phyloP scores from a whole-genome alignment of 2,888 invertebrate genomes.

The Sabatieria punctata region DNA sequence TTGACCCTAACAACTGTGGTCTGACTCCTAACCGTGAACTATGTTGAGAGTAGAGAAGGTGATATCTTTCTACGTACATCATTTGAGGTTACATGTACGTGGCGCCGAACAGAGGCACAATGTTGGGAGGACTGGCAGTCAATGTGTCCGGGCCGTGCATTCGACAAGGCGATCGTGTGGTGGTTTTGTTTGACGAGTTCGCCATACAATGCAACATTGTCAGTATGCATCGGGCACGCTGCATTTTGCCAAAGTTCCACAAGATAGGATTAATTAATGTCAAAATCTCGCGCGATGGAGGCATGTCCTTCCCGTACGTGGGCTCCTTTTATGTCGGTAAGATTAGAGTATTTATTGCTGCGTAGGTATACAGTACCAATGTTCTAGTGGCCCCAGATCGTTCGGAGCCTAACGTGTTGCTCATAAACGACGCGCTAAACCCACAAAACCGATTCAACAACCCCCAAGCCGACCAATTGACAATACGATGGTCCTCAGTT shows the following conservation, averaged over 20 bases:
- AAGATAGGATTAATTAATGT: conserved; percentile 14
- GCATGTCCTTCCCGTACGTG: conserved; percentile 19
- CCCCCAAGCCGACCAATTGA: conserved; percentile 14
- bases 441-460: conserved; percentile 15
- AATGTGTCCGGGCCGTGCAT: conserved; percentile 92
- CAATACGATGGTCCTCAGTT: conserved; percentile 14
- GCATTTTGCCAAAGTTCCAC: conserved; percentile 13
- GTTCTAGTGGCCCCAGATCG: conserved; percentile 15
- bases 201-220: too few relatives aligned
- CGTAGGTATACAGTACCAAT: background rate
- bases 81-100: too few relatives aligned
- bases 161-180: conserved; percentile 51
- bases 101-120: conserved; percentile 36
- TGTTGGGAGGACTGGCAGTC: conserved; percentile 87
- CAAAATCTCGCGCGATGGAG: conserved; percentile 18
- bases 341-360: background rate
- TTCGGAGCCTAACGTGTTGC: conserved; percentile 14
- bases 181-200: too few relatives aligned
- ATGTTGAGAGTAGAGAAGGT: too few relatives aligned
- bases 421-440: conserved; percentile 17
- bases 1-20: too few relatives aligned
- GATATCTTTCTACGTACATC: too few relatives aligned
- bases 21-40: too few relatives aligned
- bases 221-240: conserved; percentile 7
- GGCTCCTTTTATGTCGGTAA: conserved; percentile 13